Base-by-base conservation (phyloP, 2,888 invertebrate genomes). In the Apantesis nais region DNA sequence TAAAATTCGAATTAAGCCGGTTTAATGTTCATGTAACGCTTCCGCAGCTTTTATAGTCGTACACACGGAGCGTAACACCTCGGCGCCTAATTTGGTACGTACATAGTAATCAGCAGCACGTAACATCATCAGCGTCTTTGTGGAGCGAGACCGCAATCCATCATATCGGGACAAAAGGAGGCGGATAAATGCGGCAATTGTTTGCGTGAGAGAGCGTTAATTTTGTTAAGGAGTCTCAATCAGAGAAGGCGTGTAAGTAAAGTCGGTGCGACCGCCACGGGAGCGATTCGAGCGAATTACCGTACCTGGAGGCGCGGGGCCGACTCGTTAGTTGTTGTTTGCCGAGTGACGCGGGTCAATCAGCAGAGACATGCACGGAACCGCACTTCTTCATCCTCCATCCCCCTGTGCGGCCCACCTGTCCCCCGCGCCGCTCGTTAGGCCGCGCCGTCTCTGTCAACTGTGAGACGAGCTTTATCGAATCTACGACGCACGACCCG, bases 281-380 rank as follows among this genome's bases (percentile, higher is more conserved):
- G 91, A 92, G 89, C 88, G 92, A 91, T 91, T 90, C 90, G 88
- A 89, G 91, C 90, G 90, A 90, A 92, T 92, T 89, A 78, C 78
- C 77, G 90, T 91, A 93, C 92, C 93, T 92, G 93, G 90, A 92
- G 93, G 94, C 90, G 93, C 90, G 92, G 92, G 92, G 90, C 89
- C 90, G 90, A 92, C 94, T 95, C 94, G 94, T 95, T 95, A 94
- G 94, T 95, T 94, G 94, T 94, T 95, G 94, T 95, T 95, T 95
- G 94, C 93, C 90, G 91, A 95, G 95, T 94, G 94, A 94, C 94
- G 94, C 94, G 94, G 95, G 95, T 95, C 95, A 95, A 95, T 95
- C 95, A 95, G 94, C 93, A 94, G 94, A 93, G 94, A 92, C 94
- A 95, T 94, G 94, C 94, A 94, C 92, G 94, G 94, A 93, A 94